Conservation (phyloP, 2,113 vertebrate genomes). For the Lamprotornis superbus region DNA sequence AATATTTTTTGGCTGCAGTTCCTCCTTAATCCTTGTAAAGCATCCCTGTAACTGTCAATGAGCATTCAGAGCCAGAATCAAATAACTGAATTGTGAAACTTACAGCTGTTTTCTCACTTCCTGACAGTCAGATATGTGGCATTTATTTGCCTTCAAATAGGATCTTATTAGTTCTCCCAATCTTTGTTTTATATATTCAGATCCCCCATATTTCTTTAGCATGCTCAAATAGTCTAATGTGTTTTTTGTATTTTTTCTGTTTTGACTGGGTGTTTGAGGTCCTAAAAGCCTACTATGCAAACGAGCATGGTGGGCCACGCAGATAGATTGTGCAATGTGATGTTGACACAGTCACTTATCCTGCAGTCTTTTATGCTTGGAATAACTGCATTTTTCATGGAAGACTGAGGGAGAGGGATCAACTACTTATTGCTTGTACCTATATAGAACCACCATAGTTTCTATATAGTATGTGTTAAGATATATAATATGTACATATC, state of each 20-base stretch:
- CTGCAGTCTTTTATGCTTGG: not conserved
- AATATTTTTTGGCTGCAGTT: not conserved
- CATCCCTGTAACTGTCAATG: not conserved
- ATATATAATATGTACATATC: not conserved
- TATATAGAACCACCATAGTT: not conserved
- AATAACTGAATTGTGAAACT: not conserved
- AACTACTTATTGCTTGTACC: not conserved
- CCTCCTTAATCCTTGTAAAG: not conserved
- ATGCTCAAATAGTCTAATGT: not conserved
- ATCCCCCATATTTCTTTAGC: not conserved
- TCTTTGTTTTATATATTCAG: not conserved
- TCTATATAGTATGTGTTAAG: not conserved
- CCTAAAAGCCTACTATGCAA: slow-evolving; percentile 22
- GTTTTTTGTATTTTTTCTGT: slow-evolving; percentile 13
- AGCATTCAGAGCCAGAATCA: not conserved
- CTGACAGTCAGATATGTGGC: not conserved
- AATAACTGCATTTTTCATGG: not conserved
- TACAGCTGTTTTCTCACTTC: not conserved
- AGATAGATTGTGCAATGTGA: not conserved
- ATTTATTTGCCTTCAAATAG: not conserved
- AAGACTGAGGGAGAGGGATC: not conserved
- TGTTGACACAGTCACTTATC: not conserved
- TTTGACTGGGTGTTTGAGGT: not conserved
- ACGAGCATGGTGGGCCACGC: not conserved
- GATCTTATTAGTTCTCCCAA: not conserved